phyloP scores from a whole-genome alignment of 2,113 vertebrate species.

The Hypanus sabinus region DNA sequence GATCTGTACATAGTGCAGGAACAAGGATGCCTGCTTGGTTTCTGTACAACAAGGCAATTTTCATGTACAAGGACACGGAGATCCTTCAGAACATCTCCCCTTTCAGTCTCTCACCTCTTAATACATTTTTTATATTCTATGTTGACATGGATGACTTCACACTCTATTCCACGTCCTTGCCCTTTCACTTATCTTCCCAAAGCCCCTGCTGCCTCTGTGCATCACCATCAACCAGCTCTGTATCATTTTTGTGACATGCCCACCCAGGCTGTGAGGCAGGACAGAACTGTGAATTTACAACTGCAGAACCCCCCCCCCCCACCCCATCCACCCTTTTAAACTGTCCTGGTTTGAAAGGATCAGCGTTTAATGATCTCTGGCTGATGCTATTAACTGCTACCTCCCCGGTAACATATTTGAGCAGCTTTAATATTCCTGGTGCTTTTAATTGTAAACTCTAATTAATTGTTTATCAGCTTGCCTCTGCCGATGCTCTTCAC shows the following conservation, averaged over 20 bases:
- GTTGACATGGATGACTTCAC: no score
- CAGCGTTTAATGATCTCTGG: not conserved
- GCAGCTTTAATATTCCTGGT: not conserved
- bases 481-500: not conserved
- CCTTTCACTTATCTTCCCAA: no score
- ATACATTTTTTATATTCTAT: no score
- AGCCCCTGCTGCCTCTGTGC: no score
- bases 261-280: not conserved
- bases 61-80: no score
- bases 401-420: not conserved
- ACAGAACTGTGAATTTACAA: not conserved
- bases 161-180: no score
- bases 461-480: slow-evolving; percentile 18
- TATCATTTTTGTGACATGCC: not conserved
- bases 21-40: no score
- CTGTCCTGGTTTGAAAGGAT: not conserved
- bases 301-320: not conserved
- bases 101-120: no score
- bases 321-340: not conserved
- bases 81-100: no score
- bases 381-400: not conserved
- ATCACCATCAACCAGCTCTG: no score
- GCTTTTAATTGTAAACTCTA: slow-evolving; percentile 21
- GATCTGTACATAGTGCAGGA: no score
- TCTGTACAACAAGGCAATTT: no score